phyloP scores from a whole-genome alignment of 2,888 invertebrate species.

The Sthenelais limicola region DNA sequence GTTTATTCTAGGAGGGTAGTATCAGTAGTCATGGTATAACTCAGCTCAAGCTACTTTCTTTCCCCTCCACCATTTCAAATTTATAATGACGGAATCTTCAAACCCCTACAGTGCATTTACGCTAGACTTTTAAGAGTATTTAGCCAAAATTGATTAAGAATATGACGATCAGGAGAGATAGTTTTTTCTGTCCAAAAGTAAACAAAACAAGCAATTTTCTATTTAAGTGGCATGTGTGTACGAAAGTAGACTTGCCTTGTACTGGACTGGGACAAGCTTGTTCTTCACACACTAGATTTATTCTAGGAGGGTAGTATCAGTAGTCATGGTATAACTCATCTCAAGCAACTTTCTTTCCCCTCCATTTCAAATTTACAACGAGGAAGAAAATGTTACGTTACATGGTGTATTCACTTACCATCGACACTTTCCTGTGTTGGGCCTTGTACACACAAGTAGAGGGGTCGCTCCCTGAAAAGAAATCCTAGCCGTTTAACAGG shows the following conservation, averaged over 20 bases:
- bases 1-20: constrained; percentile 37
- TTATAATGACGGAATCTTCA: no score
- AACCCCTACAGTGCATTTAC: no score
- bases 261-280: not conserved
- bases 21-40: not conserved
- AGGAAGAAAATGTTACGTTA: not conserved
- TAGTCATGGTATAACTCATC: not conserved
- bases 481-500: constrained; percentile 11
- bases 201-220: no score
- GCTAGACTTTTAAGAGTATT: no score
- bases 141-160: no score
- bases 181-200: no score
- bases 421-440: constrained; percentile 75
- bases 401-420: constrained; percentile 59
- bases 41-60: constrained; percentile 4
- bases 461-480: constrained; percentile 73
- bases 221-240: constrained; percentile 1
- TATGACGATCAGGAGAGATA: no score
- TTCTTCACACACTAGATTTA: constrained; percentile 17
- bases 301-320: constrained; percentile 35
- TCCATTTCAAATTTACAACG: not conserved
- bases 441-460: constrained; percentile 77
- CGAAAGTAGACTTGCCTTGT: constrained; percentile 14
- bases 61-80: constrained; percentile 1
- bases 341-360: constrained; percentile 15